Evolutionary conservation across 2,113 vertebrate species (phyloP).

Genomic region (Silurus meridionalis): DNA sequence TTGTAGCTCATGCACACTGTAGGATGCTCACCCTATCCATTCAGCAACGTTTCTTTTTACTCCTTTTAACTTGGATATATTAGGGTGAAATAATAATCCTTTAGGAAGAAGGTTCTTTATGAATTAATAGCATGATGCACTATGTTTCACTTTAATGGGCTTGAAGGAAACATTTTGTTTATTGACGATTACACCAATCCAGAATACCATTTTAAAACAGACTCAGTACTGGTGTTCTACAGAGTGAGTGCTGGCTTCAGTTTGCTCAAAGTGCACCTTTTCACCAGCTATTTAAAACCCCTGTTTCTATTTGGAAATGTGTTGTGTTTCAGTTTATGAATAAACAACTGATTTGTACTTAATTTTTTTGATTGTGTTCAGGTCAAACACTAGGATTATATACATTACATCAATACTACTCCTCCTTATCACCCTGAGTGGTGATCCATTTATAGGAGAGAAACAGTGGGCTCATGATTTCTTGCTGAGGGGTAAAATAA

Average conservation of each 20-base stretch:
- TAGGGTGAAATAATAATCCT: background rate
- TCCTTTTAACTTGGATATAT: background rate
- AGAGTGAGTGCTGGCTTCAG: background rate
- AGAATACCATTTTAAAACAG: background rate
- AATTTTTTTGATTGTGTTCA: background rate
- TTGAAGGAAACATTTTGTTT: slow-evolving; percentile 1
- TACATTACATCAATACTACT: background rate
- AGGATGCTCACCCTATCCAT: slow-evolving; percentile 2
- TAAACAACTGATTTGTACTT: background rate
- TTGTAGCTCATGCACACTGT: slow-evolving; percentile 35
- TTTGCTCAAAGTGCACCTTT: slow-evolving; percentile 28
- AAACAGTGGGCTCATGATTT: background rate
- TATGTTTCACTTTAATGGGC: background rate
- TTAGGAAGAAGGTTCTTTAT: background rate
- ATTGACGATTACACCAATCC: background rate
- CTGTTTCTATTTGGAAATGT: slow-evolving; percentile 18
- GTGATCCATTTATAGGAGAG: background rate
- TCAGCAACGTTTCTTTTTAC: background rate
- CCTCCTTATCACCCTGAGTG: background rate
- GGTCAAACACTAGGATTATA: background rate
- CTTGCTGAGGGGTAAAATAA: background rate
- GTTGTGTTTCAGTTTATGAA: background rate
- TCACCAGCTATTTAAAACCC: slow-evolving; percentile 38
- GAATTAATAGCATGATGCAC: slow-evolving; percentile 5
- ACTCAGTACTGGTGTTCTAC: background rate